Base-by-base conservation (phyloP, 2,888 invertebrate species). In the Leptinotarsa haldemani region DNA sequence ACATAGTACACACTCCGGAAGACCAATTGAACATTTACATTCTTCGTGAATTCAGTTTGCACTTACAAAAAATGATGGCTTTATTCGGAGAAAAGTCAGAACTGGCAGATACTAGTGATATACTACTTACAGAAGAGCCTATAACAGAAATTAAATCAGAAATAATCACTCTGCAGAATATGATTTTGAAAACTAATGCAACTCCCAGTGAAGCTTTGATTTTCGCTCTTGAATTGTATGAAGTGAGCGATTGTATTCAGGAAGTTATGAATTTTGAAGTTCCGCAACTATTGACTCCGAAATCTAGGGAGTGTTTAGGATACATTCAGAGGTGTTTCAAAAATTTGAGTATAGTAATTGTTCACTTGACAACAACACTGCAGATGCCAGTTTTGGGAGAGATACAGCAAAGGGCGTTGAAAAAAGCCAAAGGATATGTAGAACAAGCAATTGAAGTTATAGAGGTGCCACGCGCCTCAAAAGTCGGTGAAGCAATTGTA, bases 361-460 rank as follows among this genome's bases (percentile, higher is more conserved):
- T 79, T 40, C 65, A 69, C 15, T 52, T 81, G 46, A 75, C 80
- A 68, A 69, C 63, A n/a, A 72, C 78, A 16, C 12, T 80, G 9
- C 77, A 80, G 25, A 81, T 78, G 52, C 80, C 83, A 46, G 61
- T 77, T 15, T 67, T 83, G 7, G 65, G 67, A 22, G 74, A 79
- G 52, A 40, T 75, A 1, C 77, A 80, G 48, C 79, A 77, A 30
- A 67, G 77, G 30, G 75, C 76, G 46, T 20, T 82, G 20, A 56
- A 71, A 56, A 65, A 77, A 74, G 81, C 80, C 5, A 69, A 76
- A 12, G 18, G 65, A 65, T 74, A 66, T 61, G 68, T 82, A 5
- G 77, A 74, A 69, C 69, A 78, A 68, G 74, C 72, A n/a, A 67
- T 78, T 25, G 63, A 80, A 70, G 66, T 78, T 65, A 65, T 78